Base-by-base conservation (phyloP, 1,140 invertebrate genomes). In the Brachionus rotundiformis region DNA sequence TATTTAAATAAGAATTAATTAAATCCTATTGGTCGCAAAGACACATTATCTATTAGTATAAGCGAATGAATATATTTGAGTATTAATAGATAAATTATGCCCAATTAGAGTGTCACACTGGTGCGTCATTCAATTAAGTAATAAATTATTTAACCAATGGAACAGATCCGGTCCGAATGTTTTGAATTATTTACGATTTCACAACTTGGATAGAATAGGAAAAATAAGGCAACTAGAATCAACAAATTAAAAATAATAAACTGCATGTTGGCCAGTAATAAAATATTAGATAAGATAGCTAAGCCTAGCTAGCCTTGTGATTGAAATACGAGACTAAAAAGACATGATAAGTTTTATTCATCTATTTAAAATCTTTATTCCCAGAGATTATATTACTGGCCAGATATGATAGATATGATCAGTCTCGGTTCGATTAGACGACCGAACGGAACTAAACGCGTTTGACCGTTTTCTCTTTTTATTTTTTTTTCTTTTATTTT, bases 141-240 rank as follows among this genome's bases (percentile, higher is more conserved):
- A 68, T 68, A 68, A 36, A 68, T 68, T 11, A 1, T 10, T 36
- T 68, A 68, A 19, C 63, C 19, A 68, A 68, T 68, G 13, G 63
- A n/a, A 36, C 16, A 68, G 1, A 36, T 36, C 47, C 47, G 47
- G n/a, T 54, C 0, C 19, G 19, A 54, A 36, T 68, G 63, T 68
- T 68, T 68, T 68, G 33, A 68, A 68, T 68, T 68, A 68, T 68
- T 68, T 68, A 68, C 63, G 63, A 68, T 68, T 68, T 68, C 33
- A 36, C 31, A 68, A 68, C 8, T 68, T n/a, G 33, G 16, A 19
- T 6, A 7, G n/a, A 68, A 68, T 68, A 16, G 19, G 29, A 33
- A 33, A 68, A 68, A 68, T 36, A 36, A 33, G 29, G 6, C n/a
- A 7, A 16, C 8, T 5, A 33, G 16, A 16, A 19, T 54, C 47